Evolutionary conservation across 2,113 vertebrate genomes (phyloP), one percentile per base, ranked within the genome.

Genomic region (Platysternon megacephalum): DNA sequence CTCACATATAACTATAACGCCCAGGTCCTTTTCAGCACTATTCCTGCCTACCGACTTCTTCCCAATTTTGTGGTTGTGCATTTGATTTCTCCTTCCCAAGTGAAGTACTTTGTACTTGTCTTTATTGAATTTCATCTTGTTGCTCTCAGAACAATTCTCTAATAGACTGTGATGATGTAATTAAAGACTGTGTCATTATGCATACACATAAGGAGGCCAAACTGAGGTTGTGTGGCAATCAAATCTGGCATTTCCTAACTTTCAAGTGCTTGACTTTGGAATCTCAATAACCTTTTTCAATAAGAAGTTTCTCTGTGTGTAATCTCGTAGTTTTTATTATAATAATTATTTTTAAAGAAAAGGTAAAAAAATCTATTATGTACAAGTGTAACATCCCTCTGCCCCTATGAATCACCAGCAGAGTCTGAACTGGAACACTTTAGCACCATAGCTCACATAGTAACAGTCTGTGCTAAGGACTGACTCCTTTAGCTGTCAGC

Each of bases 161-260:
- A 68, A 68, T 68, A 68, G 32, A 19, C 32, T 0, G 84, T 28
- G 42, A 72, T 0, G 21, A 7, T 0, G 0, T 55, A 2, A 2
- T 44, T 72, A 65, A 1, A 4, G 80, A 46, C 1, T 52, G 46
- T 51, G 46, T 5, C 83, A 82, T 56, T 82, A 82, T 0, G 7
- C 52, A 56, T 14, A 72, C 42, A 51, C 85, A 61, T 72, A 87
- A 87, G 8, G 81, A 42, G 55, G 72, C 51, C 8, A 53, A 46
- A 78, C 48, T 53, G n/a, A 76, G 88, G 72, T 26, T 82, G 48
- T 2, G 44, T 12, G 39, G 24, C 78, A 87, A 17, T n/a, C 56
- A 72, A 53, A 55, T 56, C 5, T 17, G 24, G 4, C 32, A 76
- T 49, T 89, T 65, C 86, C 17, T 1, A 5, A 6, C n/a, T 91